Evolutionary conservation across 2,113 vertebrate genomes (phyloP), one percentile per base, ranked within the genome.

Genomic region (Andinoacara biseriatus): DNA sequence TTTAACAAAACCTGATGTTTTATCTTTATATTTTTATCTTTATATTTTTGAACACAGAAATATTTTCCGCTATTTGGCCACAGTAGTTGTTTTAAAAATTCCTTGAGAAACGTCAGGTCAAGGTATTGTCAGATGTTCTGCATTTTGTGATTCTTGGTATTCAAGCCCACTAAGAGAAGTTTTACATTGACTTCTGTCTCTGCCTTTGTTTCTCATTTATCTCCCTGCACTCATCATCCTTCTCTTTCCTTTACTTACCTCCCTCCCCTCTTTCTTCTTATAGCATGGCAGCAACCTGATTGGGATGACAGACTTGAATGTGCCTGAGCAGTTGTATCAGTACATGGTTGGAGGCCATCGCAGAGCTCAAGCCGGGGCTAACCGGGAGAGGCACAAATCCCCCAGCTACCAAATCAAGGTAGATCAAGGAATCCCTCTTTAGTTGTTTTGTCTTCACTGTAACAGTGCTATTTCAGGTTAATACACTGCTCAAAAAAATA

Each of bases 301-400:
- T 33, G 98, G 98, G 10, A 99, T 99, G 98, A 98, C 96, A 0
- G 98, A 99, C 92, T 96, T 99, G 88, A 99, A 99, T 0, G 98
- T 99, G 22, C 98, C 98, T 0, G 98, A 99, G 94, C 98, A 99
- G 94, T 95, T 99, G 22, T 99, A 99, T 92, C 98, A 99, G 93
- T 99, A 99, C 92, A 99, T 99, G 98, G 98, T 99, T n/a, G 98
- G 98, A 46, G 98, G 98, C 2, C 98, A 99, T 74, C 95, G 97
- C 15, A 96, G 97, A 13, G 96, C 97, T 82, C 98, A 98, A 84
- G 94, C 96, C 0, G 97, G 98, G 40, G 95, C 97, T 91, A 97
- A 96, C 93, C 95, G 98, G 69, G 98, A 99, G 92, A 97, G 97
- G 87, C 98, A 99, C 94, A 99, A 99, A 90, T 99, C 98, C 43